These are phyloP conservation scores for Halcyon chelicuti DNA, from an alignment of 2,797 vertebrate genomes.

Conservation along the genomic window DNA sequence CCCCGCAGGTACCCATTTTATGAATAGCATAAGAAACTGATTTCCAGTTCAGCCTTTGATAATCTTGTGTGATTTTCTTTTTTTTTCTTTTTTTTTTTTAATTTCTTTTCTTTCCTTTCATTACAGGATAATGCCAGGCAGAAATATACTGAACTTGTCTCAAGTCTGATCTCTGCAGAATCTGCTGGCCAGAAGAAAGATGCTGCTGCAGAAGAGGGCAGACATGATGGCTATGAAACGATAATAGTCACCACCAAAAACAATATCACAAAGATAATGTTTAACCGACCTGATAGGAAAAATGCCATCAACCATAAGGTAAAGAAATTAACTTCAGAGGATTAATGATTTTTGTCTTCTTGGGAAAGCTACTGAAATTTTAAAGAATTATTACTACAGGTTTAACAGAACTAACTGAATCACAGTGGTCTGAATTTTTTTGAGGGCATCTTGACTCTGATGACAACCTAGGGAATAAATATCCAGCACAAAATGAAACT, in stretches of 20 bases:
- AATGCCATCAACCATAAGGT: slow-evolving; percentile 90
- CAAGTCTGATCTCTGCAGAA: slow-evolving; percentile 80
- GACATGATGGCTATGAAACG: slow-evolving; percentile 69
- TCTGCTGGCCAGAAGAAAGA: slow-evolving; percentile 55
- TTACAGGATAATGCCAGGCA: slow-evolving; percentile 88
- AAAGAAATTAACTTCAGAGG: background rate
- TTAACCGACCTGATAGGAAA: slow-evolving; percentile 91
- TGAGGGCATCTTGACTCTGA: background rate
- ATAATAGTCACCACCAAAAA: slow-evolving; percentile 85
- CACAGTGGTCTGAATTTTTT: background rate
- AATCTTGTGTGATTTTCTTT: background rate
- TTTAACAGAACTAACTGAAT: background rate
- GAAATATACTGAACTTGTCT: slow-evolving; percentile 88
- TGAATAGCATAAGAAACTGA: background rate
- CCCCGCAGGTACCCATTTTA: background rate
- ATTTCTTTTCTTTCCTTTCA: background rate
- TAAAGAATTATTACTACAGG: background rate
- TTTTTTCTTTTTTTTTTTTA: background rate
- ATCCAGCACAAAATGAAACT: background rate
- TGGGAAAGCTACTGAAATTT: background rate
- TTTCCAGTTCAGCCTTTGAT: background rate
- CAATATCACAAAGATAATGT: slow-evolving; percentile 88
- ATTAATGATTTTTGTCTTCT: background rate
- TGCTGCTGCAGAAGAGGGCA: slow-evolving; percentile 40
- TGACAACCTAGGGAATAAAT: background rate